phyloP scores from a whole-genome alignment of 2,888 invertebrate species.

The Cantharis flavilabris region DNA sequence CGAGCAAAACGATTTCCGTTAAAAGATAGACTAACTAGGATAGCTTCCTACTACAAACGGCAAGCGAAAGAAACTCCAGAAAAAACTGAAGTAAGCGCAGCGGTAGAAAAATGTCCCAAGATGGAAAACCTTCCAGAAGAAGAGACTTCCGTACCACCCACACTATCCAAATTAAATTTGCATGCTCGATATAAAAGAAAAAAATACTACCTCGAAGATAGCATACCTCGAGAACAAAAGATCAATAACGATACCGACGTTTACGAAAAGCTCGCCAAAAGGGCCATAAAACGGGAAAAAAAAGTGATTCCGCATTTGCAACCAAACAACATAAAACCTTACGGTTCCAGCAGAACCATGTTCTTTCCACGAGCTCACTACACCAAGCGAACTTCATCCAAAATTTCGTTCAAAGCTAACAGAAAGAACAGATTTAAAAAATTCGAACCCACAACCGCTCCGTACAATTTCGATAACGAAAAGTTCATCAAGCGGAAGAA shows the following conservation, averaged over 20 bases:
- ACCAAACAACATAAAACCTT: slow-evolving; percentile 30
- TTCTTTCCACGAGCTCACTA: background rate
- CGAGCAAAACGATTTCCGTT: background rate
- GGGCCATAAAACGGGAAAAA: background rate
- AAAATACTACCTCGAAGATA: background rate
- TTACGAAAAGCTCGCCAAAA: slow-evolving; percentile 1
- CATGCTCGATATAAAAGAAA: background rate
- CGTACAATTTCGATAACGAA: background rate
- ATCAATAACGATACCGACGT: slow-evolving; percentile 1
- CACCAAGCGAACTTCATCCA: background rate
- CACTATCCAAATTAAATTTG: background rate
- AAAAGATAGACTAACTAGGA: background rate
- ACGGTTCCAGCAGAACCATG: slow-evolving; percentile 18
- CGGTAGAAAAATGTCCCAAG: background rate
- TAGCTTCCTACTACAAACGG: background rate
- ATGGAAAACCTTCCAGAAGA: background rate
- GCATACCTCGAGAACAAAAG: background rate
- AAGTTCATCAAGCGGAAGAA: background rate
- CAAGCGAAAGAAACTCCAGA: background rate
- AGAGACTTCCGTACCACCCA: background rate
- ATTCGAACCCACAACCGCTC: background rate
- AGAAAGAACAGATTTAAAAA: background rate
- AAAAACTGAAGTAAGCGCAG: background rate
- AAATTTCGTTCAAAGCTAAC: background rate
- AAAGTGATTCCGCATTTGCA: slow-evolving; percentile 25